Base-by-base conservation (phyloP, 2,888 invertebrate species). In the Philereme transversata region DNA sequence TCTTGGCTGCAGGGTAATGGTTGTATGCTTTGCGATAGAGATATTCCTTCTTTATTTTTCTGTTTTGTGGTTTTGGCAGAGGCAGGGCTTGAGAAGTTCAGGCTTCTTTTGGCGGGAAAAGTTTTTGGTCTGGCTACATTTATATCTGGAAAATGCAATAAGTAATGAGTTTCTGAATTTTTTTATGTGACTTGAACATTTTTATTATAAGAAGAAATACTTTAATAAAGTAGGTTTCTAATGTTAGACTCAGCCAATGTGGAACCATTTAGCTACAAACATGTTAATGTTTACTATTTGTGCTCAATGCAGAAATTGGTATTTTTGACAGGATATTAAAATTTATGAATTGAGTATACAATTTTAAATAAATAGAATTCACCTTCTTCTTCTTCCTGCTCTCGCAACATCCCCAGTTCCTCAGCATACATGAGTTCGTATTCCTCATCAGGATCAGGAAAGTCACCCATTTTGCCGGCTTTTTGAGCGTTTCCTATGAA, bases 371-470 rank as follows among this genome's bases (percentile, higher is more conserved):
- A 43, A 22, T 38, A 5, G 51, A 49, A 49, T 38, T 69, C 72
- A 88, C 86, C 86, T 65, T 71, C 69, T 69, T 83, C 77, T 22
- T 78, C 81, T 55, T 93, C 93, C 59, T 88, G 81, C 71, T 95
- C 94, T 45, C 91, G 88, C 41, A 95, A 76, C 81, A 95, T 81
- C 72, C 95, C 95, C 67, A 95, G 76, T 72, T 96, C 96, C 78
- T 96, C 95, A 44, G 94, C 94, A 72, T 96, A 95, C 92, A 94
- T 94, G 53, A 95, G 88, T 78, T 96, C 96, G 74, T 94, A 96
- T 84, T 94, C 95, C 69, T 95, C 95, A 69, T 95, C 94, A 0
- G 93, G 88, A 79, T 93, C 92, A 1, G 94, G 94, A 79, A 87
- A 94, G 50, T 94, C 93, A 77, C 73, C 65, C 82, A 82, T 84